Conservation (phyloP, 2,888 invertebrate genomes). For the Ecliptopera silaceata region DNA sequence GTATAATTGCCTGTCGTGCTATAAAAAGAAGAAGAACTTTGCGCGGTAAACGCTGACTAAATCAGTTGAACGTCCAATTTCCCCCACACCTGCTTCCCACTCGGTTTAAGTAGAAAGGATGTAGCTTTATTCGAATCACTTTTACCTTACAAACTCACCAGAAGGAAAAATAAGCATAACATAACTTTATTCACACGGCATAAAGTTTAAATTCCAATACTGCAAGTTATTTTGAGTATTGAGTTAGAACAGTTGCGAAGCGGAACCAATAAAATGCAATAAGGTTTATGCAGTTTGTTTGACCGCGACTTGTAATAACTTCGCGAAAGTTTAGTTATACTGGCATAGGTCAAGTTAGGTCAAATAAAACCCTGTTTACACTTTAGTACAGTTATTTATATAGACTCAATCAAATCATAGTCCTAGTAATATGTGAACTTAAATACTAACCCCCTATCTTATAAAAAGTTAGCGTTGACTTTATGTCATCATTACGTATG, state of each 20-base stretch:
- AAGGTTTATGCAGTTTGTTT: slow-evolving; percentile 18
- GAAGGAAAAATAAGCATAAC: background rate
- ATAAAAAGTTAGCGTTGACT: no score
- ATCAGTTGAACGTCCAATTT: background rate
- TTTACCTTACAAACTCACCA: background rate
- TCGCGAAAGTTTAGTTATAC: background rate
- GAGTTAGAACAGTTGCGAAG: slow-evolving; percentile 11
- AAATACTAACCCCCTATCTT: no score
- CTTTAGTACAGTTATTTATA: background rate
- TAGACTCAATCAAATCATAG: no score
- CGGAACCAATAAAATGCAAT: slow-evolving; percentile 26
- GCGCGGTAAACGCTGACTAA: background rate
- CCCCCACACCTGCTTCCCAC: background rate
- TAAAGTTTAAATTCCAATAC: slow-evolving; percentile 4
- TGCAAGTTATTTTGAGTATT: slow-evolving; percentile 6
- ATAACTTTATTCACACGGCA: slow-evolving; percentile 1
- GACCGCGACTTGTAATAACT: slow-evolving; percentile 22
- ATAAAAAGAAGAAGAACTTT: background rate
- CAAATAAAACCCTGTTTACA: background rate
- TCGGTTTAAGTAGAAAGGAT: background rate
- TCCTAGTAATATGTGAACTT: no score
- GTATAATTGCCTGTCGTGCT: no score
- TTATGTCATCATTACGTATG: no score
- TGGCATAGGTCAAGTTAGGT: background rate
- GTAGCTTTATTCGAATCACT: background rate